Evolutionary conservation across 2,888 invertebrate genomes (phyloP), one percentile per base, ranked within the genome.

Genomic region (Drosophila limbata): DNA sequence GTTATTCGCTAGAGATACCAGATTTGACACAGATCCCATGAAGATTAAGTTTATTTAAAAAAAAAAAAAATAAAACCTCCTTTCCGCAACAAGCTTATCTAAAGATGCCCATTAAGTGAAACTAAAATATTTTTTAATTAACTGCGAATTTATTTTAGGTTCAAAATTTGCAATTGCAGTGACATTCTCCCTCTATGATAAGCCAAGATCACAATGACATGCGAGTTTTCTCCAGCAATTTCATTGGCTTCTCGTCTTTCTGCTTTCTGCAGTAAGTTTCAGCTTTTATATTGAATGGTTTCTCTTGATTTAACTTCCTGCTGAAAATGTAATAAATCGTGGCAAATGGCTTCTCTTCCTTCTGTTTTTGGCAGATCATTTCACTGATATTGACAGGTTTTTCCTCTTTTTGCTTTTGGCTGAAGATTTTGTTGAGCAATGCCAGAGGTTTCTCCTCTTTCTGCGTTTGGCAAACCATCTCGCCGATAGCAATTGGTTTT

Each of bases 201-300:
- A 4, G 13, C 42, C 19, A 42, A 11, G 42, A 42, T 11, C 11
- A 11, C 11, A 42, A 4, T 6, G 11, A 21, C 13, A 17, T 1
- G 19, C 19, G 42, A 10, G 2, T 5, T 5, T 42, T 42, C 11
- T 4, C 19, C 4, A 19, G 1, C 4, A 42, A 1, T 1, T 19
- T 25, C 17, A 44, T 5, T 1, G 50, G 57, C 3, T 65, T 60
- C 11, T 52, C 47, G 1, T 40, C 19, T 25, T 25, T 44, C 44
- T 25, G 44, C 1, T 25, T n/a, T 4, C 6, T 25, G 13, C 21
- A 21, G 21, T 2, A 21, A 5, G 10, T 25, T 5, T 35, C 48
- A 2, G 10, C 31, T 31, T 9, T 31, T 31, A 31, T 31, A 31
- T 4, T 10, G 1, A 28, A 8, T 1, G 35, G 50, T 2, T 17